phyloP scores from a whole-genome alignment of 2,113 vertebrate species.

The Grantiella picta region DNA sequence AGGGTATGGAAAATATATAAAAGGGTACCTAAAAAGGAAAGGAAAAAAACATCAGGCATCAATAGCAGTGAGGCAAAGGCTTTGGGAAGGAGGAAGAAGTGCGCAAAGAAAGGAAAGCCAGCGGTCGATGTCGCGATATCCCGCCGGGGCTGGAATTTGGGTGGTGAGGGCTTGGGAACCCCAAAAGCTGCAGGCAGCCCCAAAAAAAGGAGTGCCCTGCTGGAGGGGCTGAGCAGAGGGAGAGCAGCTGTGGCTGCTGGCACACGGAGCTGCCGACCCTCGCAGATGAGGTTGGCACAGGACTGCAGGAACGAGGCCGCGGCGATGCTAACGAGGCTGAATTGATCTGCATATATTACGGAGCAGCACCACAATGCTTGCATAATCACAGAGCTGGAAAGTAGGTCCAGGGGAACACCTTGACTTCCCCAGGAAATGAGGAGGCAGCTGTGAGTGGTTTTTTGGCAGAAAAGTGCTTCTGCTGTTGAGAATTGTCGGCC shows the following conservation, averaged over 20 bases:
- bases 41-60: too few species aligned
- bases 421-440: slow-evolving; percentile 33
- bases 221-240: background rate
- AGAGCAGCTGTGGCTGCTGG: slow-evolving; percentile 46
- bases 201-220: background rate
- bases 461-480: background rate
- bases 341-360: slow-evolving; percentile 24
- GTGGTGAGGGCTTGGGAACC: background rate
- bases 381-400: background rate
- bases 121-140: background rate
- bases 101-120: fast-evolving
- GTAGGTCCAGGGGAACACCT: slow-evolving; percentile 50
- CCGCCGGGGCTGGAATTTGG: background rate
- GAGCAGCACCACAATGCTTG: background rate
- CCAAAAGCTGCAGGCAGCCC: background rate
- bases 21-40: too few species aligned
- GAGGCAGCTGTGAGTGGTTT: slow-evolving; percentile 6
- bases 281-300: slow-evolving; percentile 37
- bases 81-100: background rate
- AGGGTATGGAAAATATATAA: too few species aligned
- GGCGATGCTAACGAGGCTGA: background rate
- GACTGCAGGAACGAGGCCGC: background rate
- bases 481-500: background rate
- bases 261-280: slow-evolving; percentile 21
- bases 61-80: too few species aligned